Evolutionary conservation across 2,797 vertebrate species (phyloP).

Genomic region (Micromesistius poutassou): DNA sequence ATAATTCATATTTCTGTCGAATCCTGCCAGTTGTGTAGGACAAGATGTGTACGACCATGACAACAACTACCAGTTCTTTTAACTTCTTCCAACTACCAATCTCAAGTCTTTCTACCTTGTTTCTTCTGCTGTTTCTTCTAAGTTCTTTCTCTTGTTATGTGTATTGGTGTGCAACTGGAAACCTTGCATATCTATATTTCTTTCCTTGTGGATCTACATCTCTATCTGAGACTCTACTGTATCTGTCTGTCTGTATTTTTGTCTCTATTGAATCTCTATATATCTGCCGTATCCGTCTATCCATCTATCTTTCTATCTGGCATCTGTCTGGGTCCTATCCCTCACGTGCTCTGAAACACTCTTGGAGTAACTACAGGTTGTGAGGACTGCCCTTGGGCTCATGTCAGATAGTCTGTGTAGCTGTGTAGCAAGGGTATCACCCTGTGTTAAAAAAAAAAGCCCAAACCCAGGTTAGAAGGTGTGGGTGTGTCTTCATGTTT

Average conservation of each 20-base stretch:
- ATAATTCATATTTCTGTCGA: too few relatives aligned
- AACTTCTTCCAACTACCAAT: too few relatives aligned
- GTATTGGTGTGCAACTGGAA: too few relatives aligned
- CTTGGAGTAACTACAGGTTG: not conserved
- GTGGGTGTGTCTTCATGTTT: conserved; percentile 56
- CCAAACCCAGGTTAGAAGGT: conserved; percentile 8
- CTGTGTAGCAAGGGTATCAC: not conserved
- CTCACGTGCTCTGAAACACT: not conserved
- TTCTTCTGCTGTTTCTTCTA: too few relatives aligned
- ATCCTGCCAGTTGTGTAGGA: too few relatives aligned
- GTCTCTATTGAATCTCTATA: too few relatives aligned
- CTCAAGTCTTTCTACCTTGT: too few relatives aligned
- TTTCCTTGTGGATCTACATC: too few relatives aligned
- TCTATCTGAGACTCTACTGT: not conserved
- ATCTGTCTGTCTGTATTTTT: not conserved
- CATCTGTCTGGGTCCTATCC: not conserved
- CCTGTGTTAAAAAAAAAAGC: not conserved
- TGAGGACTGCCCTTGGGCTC: not conserved
- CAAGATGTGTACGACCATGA: too few relatives aligned
- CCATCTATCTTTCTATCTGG: not conserved
- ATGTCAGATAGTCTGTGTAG: not conserved
- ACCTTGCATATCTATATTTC: too few relatives aligned
- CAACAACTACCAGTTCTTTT: too few relatives aligned
- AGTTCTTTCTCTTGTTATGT: too few relatives aligned
- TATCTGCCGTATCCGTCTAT: not conserved